Evolutionary conservation across 2,113 vertebrate species (phyloP).

Genomic region (Xiphophorus hellerii): DNA sequence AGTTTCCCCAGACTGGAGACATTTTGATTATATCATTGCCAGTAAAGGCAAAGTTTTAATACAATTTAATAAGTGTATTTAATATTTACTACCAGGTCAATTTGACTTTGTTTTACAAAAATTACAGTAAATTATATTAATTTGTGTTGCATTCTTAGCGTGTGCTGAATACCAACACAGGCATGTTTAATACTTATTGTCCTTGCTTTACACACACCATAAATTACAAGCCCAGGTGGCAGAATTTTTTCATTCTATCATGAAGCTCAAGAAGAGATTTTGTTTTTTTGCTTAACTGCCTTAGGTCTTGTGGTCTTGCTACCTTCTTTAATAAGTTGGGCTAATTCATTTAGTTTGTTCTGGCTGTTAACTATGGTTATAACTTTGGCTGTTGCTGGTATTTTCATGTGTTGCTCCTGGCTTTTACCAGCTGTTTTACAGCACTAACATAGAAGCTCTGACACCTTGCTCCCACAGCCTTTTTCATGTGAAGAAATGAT

Average conservation of each 20-base stretch:
- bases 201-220: constrained; percentile 2
- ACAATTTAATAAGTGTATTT: too few species aligned
- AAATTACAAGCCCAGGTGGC: constrained; percentile 37
- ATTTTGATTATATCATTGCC: too few species aligned
- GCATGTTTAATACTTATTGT: too few species aligned
- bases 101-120: too few species aligned
- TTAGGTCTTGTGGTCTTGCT: constrained; percentile 46
- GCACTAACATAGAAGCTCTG: constrained; percentile 26
- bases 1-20: too few species aligned
- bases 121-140: too few species aligned
- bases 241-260: constrained; percentile 25
- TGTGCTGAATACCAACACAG: too few species aligned
- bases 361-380: constrained; percentile 34
- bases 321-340: constrained; percentile 46
- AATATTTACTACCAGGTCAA: too few species aligned
- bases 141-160: too few species aligned
- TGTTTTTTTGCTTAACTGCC: constrained; percentile 43
- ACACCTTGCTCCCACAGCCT: constrained; percentile 9
- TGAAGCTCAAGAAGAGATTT: constrained; percentile 41
- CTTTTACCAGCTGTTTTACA: constrained; percentile 29
- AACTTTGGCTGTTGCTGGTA: constrained; percentile 26
- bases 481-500: constrained; percentile 4
- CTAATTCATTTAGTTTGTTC: constrained; percentile 36
- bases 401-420: constrained; percentile 43
- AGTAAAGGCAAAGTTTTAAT: too few species aligned